Evolutionary conservation across 30 jellyfish, hydroid and myxozoan genomes (phyloP), one percentile per base, ranked within the genome.

Genomic region (Aurelia coerulea): DNA sequence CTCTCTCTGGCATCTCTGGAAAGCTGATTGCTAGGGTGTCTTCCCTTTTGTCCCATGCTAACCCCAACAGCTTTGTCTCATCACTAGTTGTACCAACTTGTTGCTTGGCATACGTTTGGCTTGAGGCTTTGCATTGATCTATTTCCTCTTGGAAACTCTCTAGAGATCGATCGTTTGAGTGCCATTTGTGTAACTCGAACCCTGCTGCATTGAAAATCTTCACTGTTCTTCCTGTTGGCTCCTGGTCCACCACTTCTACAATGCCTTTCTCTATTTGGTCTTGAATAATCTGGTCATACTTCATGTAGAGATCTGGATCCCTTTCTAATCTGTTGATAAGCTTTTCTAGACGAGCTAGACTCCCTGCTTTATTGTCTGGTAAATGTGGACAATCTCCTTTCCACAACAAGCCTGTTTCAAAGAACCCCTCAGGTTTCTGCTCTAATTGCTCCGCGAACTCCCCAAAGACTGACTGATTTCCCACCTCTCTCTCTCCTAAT

Each of bases 401-500:
- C 97, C 97, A 81, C 65, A 75, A 42, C 29, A 90, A 62, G 23
- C 90, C 90, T 8, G 94, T 90, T 68, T 90, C 97, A 79, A 46
- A 80, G 73, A 88, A 73, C 74, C 90, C 97, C 70, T 81, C 87
- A 7, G 80, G 46, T 12, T 60, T 60, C 33, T 12, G 69, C 69
- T 60, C 69, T 60, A 60, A 60, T 23, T 60, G 69, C 69, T 60
- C 69, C 5, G 34, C 34, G 10, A 60, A n/a, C 69, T 42, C 75
- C 10, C 78, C 23, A 29, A 53, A 18, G 4, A 60, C 33, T 23
- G 68, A 53, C 11, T 79, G 90, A n/a, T 64, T 41, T 5, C 69
- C 69, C 42, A 29, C 49, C n/a, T n/a, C 49, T 5, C 67, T 37
- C 46, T 18, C 8, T 79, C 67, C 46, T 65, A 79, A 37, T 79